Evolutionary conservation across 2,888 invertebrate species (phyloP).

Genomic region (Malachius bipustulatus): DNA sequence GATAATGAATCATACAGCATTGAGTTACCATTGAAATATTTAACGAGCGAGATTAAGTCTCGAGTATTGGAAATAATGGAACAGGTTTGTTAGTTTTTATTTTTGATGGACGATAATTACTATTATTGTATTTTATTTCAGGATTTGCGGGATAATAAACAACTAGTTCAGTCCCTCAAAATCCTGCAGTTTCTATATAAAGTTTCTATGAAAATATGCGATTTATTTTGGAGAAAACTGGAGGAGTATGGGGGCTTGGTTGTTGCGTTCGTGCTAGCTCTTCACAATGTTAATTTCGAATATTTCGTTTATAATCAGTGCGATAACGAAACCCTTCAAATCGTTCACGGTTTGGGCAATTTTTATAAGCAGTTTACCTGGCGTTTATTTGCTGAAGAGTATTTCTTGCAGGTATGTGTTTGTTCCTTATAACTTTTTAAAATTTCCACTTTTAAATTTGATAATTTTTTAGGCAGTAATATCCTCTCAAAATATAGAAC

Average conservation of each 20-base stretch:
- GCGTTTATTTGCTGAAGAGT: no score
- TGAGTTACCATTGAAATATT: slow-evolving; percentile 16
- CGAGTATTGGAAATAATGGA: slow-evolving; percentile 29
- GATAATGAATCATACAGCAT: slow-evolving; percentile 31
- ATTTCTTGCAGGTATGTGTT: no score
- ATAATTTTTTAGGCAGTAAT: no score
- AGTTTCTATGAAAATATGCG: slow-evolving; percentile 38
- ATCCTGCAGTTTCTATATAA: slow-evolving; percentile 41
- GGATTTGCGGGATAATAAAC: slow-evolving; percentile 36
- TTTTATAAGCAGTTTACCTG: no score
- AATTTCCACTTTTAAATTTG: no score
- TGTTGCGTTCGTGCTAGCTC: no score
- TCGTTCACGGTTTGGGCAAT: no score
- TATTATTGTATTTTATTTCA: slow-evolving; percentile 23
- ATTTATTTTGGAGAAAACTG: slow-evolving; percentile 28
- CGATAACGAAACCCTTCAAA: no score
- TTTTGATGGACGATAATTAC: not conserved
- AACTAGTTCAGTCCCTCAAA: slow-evolving; percentile 37
- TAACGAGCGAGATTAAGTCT: slow-evolving; percentile 19
- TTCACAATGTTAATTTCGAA: no score
- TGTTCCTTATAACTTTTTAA: no score
- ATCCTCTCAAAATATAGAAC: no score
- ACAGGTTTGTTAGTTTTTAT: slow-evolving; percentile 6
- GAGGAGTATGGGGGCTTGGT: slow-evolving; percentile 10
- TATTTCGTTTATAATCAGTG: no score